Base-by-base conservation (phyloP, 2,888 invertebrate species). In the Melinaea menophilus region DNA sequence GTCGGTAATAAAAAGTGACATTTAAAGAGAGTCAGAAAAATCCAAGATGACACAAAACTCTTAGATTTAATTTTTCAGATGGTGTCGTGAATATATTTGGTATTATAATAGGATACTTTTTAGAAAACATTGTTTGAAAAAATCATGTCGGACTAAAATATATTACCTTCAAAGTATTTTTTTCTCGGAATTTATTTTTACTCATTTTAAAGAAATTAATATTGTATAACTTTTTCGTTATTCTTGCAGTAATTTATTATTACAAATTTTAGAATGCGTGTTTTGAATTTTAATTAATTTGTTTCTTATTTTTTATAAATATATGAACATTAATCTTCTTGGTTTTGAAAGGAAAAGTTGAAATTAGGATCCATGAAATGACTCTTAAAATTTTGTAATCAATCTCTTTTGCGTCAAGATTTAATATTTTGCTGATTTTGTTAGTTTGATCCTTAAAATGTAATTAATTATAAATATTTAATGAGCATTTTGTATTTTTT, bases 351-450 rank as follows among this genome's bases (percentile, higher is more conserved):
- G 31, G 51, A 51, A 51, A 51, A 51, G 51, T 51, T 51, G 31
- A 31, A 31, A 51, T 51, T 51, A 51, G 51, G 51, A 51, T 51
- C 51, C 51, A 31, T 31, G 51, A 31, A 51, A 51, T 66, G 63
- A 51, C 51, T 58, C 59, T 67, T 63, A 65, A 66, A 68, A 66
- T 68, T 56, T n/a, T 65, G 63, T 61, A 58, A 67, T 65, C 63
- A 65, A 63, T 63, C 61, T 63, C 61, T 56, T 61, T 59, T 58
- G 58, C 31, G 63, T n/a, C 58, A 63, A 66, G 63, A 68, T 59
- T 68, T 68, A 66, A 63, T 56, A 56, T 68, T 64, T 63, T 46
- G 56, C 61, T 61, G 55, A 63, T 59, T 47, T 59, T 61, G 9
- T 9, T 31, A 51, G 51, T 51, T 41, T 7, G 2, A 41, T 41